These are phyloP conservation scores for Atta texana DNA, from an alignment of 1,140 invertebrate species.

Conservation along the genomic window DNA sequence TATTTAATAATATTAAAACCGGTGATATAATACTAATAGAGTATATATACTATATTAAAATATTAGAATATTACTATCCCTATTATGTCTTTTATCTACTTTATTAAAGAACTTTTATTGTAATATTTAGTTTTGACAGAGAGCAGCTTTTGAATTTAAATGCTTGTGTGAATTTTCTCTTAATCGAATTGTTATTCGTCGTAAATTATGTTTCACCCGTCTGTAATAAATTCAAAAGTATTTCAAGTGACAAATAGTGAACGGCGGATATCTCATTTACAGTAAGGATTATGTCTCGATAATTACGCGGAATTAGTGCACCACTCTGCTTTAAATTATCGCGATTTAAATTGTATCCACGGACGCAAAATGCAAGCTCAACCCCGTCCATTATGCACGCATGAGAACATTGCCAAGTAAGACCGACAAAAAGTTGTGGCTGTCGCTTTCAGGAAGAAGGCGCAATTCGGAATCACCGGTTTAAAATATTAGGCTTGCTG, in stretches of 20 bases:
- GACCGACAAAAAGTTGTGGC: constrained; percentile 63
- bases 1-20: background rate
- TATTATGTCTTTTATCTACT: background rate
- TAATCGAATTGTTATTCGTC: background rate
- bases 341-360: constrained; percentile 55
- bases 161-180: background rate
- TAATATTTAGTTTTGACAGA: background rate
- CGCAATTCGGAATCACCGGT: constrained; percentile 63
- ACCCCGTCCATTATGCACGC: constrained; percentile 64
- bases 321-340: constrained; percentile 54
- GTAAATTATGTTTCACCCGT: background rate
- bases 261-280: constrained; percentile 20
- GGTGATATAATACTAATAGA: no score
- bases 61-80: background rate
- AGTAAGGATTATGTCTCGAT: constrained; percentile 46
- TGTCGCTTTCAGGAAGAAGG: constrained; percentile 60
- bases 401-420: constrained; percentile 68
- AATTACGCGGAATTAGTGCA: constrained; percentile 49
- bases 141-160: background rate
- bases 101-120: background rate
- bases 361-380: constrained; percentile 70
- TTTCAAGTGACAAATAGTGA: background rate
- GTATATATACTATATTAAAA: background rate
- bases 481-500: constrained; percentile 46
- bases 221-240: background rate